These are phyloP conservation scores for Hirtodrosophila confusa DNA, from an alignment of 2,888 invertebrate genomes.

Conservation along the genomic window DNA sequence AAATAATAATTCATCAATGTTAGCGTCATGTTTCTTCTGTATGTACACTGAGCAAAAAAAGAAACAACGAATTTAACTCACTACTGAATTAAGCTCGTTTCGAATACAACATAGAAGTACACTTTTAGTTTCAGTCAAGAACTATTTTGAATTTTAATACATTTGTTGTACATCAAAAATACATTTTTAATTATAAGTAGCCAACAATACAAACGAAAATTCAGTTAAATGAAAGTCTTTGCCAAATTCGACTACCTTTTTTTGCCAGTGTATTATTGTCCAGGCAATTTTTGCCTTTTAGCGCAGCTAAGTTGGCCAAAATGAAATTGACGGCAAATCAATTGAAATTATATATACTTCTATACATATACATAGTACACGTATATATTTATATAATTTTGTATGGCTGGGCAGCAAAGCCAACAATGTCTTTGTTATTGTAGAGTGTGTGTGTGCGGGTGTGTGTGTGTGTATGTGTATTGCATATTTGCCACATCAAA, in stretches of 20 bases:
- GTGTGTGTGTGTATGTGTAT: conserved; percentile 23
- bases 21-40: conserved; percentile 47
- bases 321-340: conserved; percentile 78
- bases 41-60: not conserved
- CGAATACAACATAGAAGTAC: too few species aligned
- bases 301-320: conserved; percentile 29
- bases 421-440: conserved; percentile 33
- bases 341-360: conserved; percentile 60
- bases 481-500: conserved; percentile 51
- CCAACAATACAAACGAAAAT: too few species aligned
- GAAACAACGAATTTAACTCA: conserved; percentile 1
- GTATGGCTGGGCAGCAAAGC: not conserved
- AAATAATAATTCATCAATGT: conserved; percentile 76
- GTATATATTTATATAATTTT: conserved; percentile 3
- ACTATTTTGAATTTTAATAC: too few species aligned
- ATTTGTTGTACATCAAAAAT: too few species aligned
- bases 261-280: conserved; percentile 8
- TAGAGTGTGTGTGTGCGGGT: not conserved
- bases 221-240: too few species aligned
- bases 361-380: conserved; percentile 5
- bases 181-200: too few species aligned
- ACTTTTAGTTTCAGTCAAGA: too few species aligned
- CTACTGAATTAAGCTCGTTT: too few species aligned
- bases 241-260: not conserved
- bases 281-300: conserved; percentile 46